phyloP scores from a whole-genome alignment of 2,888 invertebrate species.

The Diaphora mendica region DNA sequence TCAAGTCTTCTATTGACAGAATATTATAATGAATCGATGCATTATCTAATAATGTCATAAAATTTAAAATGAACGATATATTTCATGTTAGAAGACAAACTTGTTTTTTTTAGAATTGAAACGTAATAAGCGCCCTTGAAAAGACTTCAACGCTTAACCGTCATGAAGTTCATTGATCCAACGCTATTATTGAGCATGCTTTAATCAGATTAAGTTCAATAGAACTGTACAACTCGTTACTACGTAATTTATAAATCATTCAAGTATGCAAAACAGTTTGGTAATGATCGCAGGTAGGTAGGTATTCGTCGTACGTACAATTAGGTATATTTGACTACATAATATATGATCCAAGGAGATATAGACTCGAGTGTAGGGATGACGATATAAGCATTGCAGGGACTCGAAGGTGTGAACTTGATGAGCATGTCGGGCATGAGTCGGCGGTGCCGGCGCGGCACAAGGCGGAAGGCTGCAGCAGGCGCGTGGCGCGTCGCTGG shows the following conservation, averaged over 20 bases:
- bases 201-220: constrained; percentile 59
- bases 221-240: constrained; percentile 40
- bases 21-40: constrained; percentile 28
- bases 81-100: constrained; percentile 45
- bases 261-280: constrained; percentile 24
- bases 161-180: constrained; percentile 75
- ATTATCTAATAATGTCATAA: constrained; percentile 25
- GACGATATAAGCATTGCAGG: constrained; percentile 23
- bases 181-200: constrained; percentile 59
- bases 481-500: constrained; percentile 56
- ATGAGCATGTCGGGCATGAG: constrained; percentile 15
- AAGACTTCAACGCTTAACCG: constrained; percentile 82
- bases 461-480: constrained; percentile 59
- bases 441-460: constrained; percentile 19
- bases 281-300: constrained; percentile 10
- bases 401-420: constrained; percentile 10
- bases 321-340: constrained; percentile 9
- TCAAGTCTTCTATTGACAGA: constrained; percentile 15
- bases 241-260: constrained; percentile 40
- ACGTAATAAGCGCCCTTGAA: constrained; percentile 81
- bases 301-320: constrained; percentile 7
- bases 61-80: constrained; percentile 34
- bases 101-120: constrained; percentile 63
- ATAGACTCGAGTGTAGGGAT: constrained; percentile 9
- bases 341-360: constrained; percentile 1